phyloP scores from a whole-genome alignment of 2,888 invertebrate genomes.

The Pilophorus perplexus region DNA sequence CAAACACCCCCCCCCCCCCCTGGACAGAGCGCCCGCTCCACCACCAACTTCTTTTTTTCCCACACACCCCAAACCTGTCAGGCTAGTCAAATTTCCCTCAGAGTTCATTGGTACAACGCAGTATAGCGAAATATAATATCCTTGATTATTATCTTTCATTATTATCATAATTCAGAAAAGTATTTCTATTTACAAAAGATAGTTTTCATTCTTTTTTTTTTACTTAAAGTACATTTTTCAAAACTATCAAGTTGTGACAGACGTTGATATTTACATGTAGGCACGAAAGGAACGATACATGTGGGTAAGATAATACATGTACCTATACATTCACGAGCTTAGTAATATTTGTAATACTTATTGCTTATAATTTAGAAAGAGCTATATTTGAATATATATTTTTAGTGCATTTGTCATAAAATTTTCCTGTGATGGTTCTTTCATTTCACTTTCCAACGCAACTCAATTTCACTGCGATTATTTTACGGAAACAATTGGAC shows the following conservation, averaged over 20 bases:
- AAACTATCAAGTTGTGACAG: slow-evolving; percentile 1
- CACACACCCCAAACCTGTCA: no score
- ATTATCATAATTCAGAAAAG: slow-evolving; percentile 29
- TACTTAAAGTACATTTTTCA: no score
- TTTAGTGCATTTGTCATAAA: no score
- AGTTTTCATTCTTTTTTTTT: slow-evolving; percentile 18
- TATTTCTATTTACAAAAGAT: slow-evolving; percentile 39
- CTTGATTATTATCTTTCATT: slow-evolving; percentile 36
- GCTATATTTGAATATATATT: no score
- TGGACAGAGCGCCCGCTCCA: no score
- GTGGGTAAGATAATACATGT: slow-evolving; percentile 22
- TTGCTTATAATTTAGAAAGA: slow-evolving; percentile 22
- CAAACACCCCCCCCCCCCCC: no score
- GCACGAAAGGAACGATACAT: slow-evolving; percentile 38
- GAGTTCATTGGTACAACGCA: no score
- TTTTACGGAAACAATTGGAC: slow-evolving; percentile 9
- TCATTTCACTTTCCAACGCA: no score
- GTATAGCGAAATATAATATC: neutral
- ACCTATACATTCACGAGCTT: slow-evolving; percentile 10
- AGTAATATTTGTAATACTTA: slow-evolving; percentile 11
- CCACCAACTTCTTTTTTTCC: no score
- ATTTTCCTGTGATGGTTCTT: no score
- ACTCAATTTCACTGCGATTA: no score
- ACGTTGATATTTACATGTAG: slow-evolving; percentile 34
- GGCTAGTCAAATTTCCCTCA: no score